Conservation (phyloP, 1,140 invertebrate genomes). For the Aphaenogaster ashmeadi region DNA sequence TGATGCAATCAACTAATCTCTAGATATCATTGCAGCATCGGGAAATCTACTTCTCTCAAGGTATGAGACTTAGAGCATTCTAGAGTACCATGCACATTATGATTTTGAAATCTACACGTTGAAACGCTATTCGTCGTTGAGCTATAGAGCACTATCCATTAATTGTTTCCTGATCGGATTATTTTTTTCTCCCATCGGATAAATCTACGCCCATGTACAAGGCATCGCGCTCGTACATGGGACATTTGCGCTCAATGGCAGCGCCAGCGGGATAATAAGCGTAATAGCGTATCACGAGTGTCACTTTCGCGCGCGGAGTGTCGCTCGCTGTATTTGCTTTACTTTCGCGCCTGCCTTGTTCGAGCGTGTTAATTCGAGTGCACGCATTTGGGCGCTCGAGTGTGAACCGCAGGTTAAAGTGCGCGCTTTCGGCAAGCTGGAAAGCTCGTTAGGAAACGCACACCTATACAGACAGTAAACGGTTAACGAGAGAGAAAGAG, state of each 20-base stretch:
- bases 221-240: constrained; percentile 1
- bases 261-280: constrained; percentile 30
- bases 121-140: constrained; percentile 13
- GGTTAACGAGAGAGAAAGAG: constrained; percentile 74
- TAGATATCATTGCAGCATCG: not conserved
- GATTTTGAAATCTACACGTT: constrained; percentile 17
- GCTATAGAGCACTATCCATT: constrained; percentile 2
- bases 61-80: constrained; percentile 29
- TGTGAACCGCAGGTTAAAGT: constrained; percentile 54
- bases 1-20: not conserved
- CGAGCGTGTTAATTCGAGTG: constrained; percentile 37
- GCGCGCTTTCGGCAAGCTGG: constrained; percentile 51
- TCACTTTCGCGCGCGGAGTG: constrained; percentile 42
- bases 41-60: constrained; percentile 55
- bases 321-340: constrained; percentile 28
- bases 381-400: constrained; percentile 53
- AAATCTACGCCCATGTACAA: not conserved
- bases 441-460: constrained; percentile 65
- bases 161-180: not conserved
- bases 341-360: constrained; percentile 14
- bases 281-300: constrained; percentile 43
- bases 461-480: constrained; percentile 54
- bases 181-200: too few species aligned
- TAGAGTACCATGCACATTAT: constrained; percentile 57
- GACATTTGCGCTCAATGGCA: constrained; percentile 2